A percentile compares a stretch with the other conserved stretches of the same genome.
Conservation (phyloP, 2,888 invertebrate genomes). For the Cheilosia variabilis region DNA sequence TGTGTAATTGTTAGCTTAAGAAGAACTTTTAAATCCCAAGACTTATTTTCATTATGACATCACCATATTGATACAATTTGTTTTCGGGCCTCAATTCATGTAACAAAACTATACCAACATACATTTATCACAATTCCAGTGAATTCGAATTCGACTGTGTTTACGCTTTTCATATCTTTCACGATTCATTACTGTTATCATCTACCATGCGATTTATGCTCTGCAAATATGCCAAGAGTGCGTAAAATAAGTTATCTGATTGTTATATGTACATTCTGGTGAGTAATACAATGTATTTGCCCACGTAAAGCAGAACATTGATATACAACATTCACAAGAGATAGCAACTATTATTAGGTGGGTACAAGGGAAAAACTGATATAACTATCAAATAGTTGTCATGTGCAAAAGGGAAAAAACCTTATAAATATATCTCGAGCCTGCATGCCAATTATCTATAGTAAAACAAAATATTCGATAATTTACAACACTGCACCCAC, state of each 20-base stretch:
- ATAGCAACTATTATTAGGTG: not conserved
- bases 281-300: not conserved
- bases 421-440: constrained; percentile 17
- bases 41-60: too few species aligned
- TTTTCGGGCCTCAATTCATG: too few species aligned
- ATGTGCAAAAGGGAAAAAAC: too few species aligned
- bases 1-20: too few species aligned
- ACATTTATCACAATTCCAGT: constrained; percentile 8
- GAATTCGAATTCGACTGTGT: not conserved
- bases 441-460: constrained; percentile 41
- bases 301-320: constrained; percentile 2
- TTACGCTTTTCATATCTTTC: not conserved
- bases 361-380: not conserved
- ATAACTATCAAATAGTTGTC: not conserved
- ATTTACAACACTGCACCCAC: constrained; percentile 53
- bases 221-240: constrained; percentile 1
- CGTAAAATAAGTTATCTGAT: not conserved
- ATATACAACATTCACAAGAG: not conserved
- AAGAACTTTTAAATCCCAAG: too few species aligned
- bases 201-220: constrained; percentile 13
- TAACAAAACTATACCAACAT: not conserved
- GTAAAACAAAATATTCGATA: not conserved
- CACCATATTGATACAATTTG: too few species aligned
- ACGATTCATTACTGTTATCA: constrained; percentile 8
- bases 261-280: not conserved